A percentile compares a stretch with the other conserved stretches of the same genome.
Evolutionary conservation across 2,888 invertebrate species (phyloP).

Genomic region (Campoplex capitator): DNA sequence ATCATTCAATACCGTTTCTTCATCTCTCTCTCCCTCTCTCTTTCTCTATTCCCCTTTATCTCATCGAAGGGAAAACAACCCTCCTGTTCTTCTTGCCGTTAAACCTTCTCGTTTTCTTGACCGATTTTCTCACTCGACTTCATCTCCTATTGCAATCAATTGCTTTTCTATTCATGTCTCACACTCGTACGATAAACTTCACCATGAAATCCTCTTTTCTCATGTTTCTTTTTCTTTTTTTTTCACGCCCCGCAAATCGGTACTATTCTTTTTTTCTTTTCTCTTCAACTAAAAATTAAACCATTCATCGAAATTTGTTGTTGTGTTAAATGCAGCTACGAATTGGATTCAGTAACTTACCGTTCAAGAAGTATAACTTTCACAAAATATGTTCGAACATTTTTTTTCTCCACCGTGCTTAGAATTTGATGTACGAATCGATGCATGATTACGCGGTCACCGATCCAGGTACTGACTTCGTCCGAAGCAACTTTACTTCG

Average conservation of each 20-base stretch:
- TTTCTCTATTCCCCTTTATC: neutral
- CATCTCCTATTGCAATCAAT: slow-evolving; percentile 52
- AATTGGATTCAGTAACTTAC: neutral
- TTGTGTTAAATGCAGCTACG: neutral
- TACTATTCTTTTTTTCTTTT: neutral
- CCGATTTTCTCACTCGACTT: slow-evolving; percentile 37
- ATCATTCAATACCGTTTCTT: neutral
- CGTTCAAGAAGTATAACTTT: neutral
- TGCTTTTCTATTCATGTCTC: neutral
- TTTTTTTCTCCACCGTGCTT: too few species aligned
- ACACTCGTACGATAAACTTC: neutral
- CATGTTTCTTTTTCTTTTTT: neutral
- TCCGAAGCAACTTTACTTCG: too few species aligned
- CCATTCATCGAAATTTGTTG: neutral
- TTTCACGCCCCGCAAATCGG: neutral
- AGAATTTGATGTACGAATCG: too few species aligned
- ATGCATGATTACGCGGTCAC: too few species aligned
- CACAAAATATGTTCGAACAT: too few species aligned
- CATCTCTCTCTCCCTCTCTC: neutral
- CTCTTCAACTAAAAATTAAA: neutral
- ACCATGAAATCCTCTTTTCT: neutral
- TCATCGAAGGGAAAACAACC: neutral
- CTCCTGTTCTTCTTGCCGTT: slow-evolving; percentile 6
- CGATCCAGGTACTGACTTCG: too few species aligned
- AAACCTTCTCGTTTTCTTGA: slow-evolving; percentile 3